Evolutionary conservation across 2,113 vertebrate species (phyloP).

Genomic region (Lophius piscatorius): DNA sequence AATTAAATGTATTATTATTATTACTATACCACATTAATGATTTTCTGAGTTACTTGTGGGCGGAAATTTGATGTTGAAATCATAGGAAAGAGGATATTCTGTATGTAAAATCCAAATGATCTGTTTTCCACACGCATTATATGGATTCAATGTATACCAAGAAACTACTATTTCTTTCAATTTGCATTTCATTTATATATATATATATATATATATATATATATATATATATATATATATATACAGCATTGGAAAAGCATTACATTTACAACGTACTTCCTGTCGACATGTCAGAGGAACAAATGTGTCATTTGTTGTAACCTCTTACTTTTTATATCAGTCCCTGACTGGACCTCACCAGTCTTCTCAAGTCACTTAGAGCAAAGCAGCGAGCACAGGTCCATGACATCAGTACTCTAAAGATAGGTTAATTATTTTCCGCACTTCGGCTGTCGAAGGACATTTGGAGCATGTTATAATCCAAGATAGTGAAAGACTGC

Average conservation of each 20-base stretch:
- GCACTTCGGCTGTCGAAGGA: not conserved
- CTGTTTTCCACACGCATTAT: not conserved
- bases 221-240: not conserved
- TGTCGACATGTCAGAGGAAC: conserved; percentile 4
- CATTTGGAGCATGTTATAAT: not conserved
- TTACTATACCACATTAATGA: not conserved
- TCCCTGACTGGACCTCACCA: not conserved
- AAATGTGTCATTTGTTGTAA: conserved; percentile 10
- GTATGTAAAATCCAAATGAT: not conserved
- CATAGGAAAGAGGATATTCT: not conserved
- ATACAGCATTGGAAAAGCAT: conserved; percentile 2
- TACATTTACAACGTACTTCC: conserved; percentile 20
- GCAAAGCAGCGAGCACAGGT: not conserved
- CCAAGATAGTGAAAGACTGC: no score
- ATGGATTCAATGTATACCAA: not conserved
- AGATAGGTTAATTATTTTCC: not conserved
- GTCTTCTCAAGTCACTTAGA: not conserved
- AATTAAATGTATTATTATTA: no score
- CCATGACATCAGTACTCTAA: not conserved
- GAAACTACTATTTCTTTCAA: not conserved
- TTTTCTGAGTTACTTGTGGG: conserved; percentile 7
- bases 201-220: no score
- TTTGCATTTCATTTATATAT: conserved; percentile 8
- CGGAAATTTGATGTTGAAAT: conserved; percentile 15
- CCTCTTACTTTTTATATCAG: not conserved